Evolutionary conservation across 23 tunicate genomes (phyloP).

Genomic region (Oikopleura vanhoeffeni): DNA sequence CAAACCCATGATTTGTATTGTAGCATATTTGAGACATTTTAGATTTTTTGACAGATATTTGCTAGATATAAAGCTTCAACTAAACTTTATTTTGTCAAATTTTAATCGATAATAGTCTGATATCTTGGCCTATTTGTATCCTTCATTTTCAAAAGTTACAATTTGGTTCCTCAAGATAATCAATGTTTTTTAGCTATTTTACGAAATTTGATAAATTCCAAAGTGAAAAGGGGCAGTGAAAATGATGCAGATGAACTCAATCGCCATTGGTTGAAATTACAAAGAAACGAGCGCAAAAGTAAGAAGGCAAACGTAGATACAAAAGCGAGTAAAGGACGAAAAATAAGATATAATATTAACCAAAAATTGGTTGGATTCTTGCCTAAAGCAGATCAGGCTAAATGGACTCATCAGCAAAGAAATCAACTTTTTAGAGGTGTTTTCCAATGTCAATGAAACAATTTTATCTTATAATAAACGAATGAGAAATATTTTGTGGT

Average conservation of each 20-base stretch:
- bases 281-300: constrained; percentile 29
- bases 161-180: no score
- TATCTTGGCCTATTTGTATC: no score
- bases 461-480: background rate
- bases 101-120: no score
- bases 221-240: background rate
- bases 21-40: no score
- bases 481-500: background rate
- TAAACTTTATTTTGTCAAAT: no score
- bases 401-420: constrained; percentile 34
- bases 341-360: constrained; percentile 46
- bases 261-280: constrained; percentile 50
- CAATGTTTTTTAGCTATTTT: no score
- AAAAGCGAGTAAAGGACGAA: constrained; percentile 57
- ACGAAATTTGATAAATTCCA: background rate
- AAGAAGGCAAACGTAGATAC: constrained; percentile 41
- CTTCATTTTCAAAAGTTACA: no score
- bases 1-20: no score
- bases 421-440: constrained; percentile 25
- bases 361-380: constrained; percentile 41
- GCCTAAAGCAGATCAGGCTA: constrained; percentile 33
- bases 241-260: background rate
- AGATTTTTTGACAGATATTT: no score
- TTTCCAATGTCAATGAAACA: background rate
- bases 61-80: no score